Base-by-base conservation (phyloP, 1,140 invertebrate species). In the Dendroctonus valens region DNA sequence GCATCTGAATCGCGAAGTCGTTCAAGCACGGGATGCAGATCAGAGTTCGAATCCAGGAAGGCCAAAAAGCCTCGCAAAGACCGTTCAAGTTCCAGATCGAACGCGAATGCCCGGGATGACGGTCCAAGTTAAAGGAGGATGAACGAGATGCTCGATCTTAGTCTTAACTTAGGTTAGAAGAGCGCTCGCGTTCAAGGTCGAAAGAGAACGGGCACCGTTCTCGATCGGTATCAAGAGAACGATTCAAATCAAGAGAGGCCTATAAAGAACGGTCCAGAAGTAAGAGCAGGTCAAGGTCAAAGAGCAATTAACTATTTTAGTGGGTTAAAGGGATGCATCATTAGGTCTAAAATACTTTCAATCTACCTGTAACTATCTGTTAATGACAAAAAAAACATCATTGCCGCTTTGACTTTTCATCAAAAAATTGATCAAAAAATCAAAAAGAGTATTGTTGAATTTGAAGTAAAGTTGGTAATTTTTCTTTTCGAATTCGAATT, bases 111-210 rank as follows among this genome's bases (percentile, higher is more conserved):
- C 38, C 65, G 65, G 7, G 57, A 51, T 6, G 65, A 60, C 14
- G 65, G 11, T 67, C 65, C 11, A 59, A 67, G 49, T 67, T 58
- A 7, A 53, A 51, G 37, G 55, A 59, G 41, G 50, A 60, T 12
- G 57, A 53, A 8, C 41, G 57, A 6, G 50, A 70, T 46, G 68
- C 66, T 37, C 70, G 71, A 12, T 74, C 73, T 14, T 72, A 73
- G 57, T 86, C 84, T 78, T 87, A 85, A 69, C n/a, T n/a, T n/a
- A n/a, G n/a, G n/a, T n/a, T n/a, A n/a, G 80, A 80, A 71, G 83
- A 85, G 71, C 79, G 82, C 59, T 85, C 82, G 70, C 62, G 71
- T 52, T 71, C 69, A 26, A 74, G 69, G 26, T 73, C 72, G 38
- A 73, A 73, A 59, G 86, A 84, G 79, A 86, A 85, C 69, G 80